Percentiles rank a stretch among this genome's conserved stretches.
Conservation (phyloP, 2,888 invertebrate species). For the Cheilosia variabilis region DNA sequence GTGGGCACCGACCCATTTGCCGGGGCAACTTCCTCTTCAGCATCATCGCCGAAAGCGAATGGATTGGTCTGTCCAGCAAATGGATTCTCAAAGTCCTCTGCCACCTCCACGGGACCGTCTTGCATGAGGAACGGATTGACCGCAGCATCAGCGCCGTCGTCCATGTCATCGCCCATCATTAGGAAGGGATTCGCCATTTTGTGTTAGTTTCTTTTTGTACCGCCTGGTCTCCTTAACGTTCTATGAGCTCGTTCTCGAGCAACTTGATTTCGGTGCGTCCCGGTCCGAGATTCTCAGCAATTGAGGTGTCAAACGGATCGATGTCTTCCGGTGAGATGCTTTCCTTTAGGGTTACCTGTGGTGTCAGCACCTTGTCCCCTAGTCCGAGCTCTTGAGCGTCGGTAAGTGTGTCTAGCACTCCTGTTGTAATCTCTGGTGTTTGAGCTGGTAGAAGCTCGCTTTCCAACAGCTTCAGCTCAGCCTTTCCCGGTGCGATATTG, state of each 20-base stretch:
- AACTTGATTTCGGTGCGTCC: conserved; percentile 92
- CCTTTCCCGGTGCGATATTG: conserved; percentile 89
- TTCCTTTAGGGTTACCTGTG: conserved; percentile 84
- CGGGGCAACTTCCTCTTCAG: conserved; percentile 76
- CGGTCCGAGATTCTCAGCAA: conserved; percentile 90
- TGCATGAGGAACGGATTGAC: conserved; percentile 89
- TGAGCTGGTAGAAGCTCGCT: conserved; percentile 87
- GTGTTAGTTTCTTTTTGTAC: conserved; percentile 22
- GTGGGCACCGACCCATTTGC: conserved; percentile 50
- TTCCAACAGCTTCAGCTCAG: conserved; percentile 91
- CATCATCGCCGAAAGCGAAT: conserved; percentile 86
- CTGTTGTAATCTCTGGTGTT: conserved; percentile 78
- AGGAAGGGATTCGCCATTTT: conserved; percentile 93
- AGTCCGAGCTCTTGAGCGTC: conserved; percentile 84
- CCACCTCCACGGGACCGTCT: conserved; percentile 78
- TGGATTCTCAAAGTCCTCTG: conserved; percentile 88
- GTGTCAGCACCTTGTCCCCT: conserved; percentile 89
- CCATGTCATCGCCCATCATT: conserved; percentile 88
- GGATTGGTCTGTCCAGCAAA: conserved; percentile 86
- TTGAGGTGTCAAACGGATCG: conserved; percentile 95
- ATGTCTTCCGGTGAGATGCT: conserved; percentile 84
- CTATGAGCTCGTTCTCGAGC: conserved; percentile 90
- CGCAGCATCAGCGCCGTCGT: conserved; percentile 82
- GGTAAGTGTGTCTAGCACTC: conserved; percentile 82
- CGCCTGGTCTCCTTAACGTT: conserved; percentile 79